Percentiles rank a stretch among this genome's conserved stretches.
Conservation (phyloP, 53 echinoderm and acorn worm genomes). For the Stichopus horrens region DNA sequence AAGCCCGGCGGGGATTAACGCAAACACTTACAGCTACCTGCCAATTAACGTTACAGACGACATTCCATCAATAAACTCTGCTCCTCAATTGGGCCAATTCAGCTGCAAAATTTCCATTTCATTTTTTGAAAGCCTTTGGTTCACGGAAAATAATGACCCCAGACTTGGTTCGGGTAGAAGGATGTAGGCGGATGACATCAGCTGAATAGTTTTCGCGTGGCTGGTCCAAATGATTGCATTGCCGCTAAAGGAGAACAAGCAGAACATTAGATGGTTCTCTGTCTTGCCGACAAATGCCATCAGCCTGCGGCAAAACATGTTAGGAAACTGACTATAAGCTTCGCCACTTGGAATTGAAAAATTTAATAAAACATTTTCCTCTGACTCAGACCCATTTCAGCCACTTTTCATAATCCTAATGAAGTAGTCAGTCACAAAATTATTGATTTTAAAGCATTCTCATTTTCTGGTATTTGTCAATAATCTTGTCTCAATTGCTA, state of each 20-base stretch:
- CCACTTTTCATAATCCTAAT: constrained; percentile 2
- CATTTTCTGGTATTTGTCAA: neutral
- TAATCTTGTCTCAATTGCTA: neutral
- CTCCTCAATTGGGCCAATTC: constrained; percentile 42
- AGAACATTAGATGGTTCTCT: neutral
- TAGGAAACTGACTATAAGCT: neutral
- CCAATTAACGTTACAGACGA: constrained; percentile 33
- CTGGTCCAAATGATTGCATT: constrained; percentile 20
- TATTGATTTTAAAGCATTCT: neutral
- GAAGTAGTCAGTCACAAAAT: constrained; percentile 1
- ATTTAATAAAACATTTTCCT: neutral
- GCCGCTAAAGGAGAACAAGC: neutral
- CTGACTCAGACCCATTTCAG: constrained; percentile 8
- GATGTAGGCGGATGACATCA: constrained; percentile 9
- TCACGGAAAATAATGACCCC: constrained; percentile 31
- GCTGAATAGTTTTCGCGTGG: constrained; percentile 17
- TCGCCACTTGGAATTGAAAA: neutral
- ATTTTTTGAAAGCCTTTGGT: constrained; percentile 7
- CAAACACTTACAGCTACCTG: constrained; percentile 20
- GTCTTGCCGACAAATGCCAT: neutral
- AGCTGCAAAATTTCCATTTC: constrained; percentile 33
- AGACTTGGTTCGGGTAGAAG: neutral
- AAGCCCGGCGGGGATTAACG: constrained; percentile 15
- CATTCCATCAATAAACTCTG: constrained; percentile 23
- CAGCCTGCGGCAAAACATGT: neutral